Base-by-base conservation (phyloP, 2,888 invertebrate species). In the Xylocampa areola region DNA sequence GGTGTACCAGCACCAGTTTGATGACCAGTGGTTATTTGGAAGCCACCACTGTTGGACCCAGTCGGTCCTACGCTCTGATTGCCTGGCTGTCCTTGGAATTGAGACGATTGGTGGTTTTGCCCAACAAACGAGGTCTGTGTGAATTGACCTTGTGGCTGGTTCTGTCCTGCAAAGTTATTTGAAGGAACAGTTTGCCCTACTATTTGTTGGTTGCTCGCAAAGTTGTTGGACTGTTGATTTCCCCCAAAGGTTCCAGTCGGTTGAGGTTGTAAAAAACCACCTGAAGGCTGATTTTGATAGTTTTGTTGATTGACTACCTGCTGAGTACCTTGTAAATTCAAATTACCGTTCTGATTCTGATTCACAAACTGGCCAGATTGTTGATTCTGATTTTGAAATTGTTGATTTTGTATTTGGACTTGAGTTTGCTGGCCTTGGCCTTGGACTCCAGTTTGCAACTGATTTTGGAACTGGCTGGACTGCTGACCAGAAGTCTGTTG, bases 1-100 rank as follows among this genome's bases (percentile, higher is more conserved):
- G 80, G 79, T 0, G 70, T 73, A 8, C 80, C 81, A 2, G 77
- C 74, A 8, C 80, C 81, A 2, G 77, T 57, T 39, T 83, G 79
- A 8, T 84, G 82, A 10, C 81, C 80, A 8, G 81, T 80, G 0
- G 86, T 68, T 0, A 76, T 73, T 55, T 87, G 85, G 49, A 82
- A 88, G 0, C 85, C 80, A 30, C 76, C 77, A 39, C 44, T 54
- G 30, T 64, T 57, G 2, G 59, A 50, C 4, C 68, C 75, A 1
- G 51, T 44, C 1, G 1, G 27, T n/a, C 29, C 45, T 19, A n/a
- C 14, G 8, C 21, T 32, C 17, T 33, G 70, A 11, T 35, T 58
- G 7, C 50, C 45, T 5, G 45, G 0, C n/a, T 65, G 59, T 0
- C 50, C 60, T 47, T 76, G 76, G 11, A 57, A 66, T 1, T 68